These are phyloP conservation scores for Trichosurus vulpecula DNA, from an alignment of 2,797 vertebrate species.

Conservation along the genomic window DNA sequence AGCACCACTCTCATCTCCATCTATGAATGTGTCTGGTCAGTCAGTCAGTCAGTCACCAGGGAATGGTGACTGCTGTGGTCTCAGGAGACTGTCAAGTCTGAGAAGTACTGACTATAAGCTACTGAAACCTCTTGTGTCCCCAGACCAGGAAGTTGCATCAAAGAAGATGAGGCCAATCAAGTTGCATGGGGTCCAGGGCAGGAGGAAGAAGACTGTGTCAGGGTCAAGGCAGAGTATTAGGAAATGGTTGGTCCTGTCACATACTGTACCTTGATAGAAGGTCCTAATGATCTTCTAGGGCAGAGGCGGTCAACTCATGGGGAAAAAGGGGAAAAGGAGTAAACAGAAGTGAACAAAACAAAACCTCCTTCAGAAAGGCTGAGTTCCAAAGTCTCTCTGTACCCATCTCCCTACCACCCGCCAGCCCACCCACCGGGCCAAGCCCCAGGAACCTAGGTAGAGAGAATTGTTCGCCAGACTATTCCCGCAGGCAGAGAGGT, in stretches of 20 bases:
- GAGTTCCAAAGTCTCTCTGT: neutral
- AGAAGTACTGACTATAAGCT: neutral
- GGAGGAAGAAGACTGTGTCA: no score
- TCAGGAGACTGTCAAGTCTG: neutral
- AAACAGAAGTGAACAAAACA: neutral
- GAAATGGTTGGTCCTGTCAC: neutral
- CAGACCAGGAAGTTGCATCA: neutral
- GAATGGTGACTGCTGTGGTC: neutral
- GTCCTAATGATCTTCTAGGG: neutral
- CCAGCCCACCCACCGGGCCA: rapidly evolving
- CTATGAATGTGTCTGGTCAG: neutral
- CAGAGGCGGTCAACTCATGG: neutral
- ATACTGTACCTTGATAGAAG: neutral
- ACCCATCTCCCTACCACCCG: no score
- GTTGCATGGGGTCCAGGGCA: neutral
- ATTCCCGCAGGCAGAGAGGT: neutral
- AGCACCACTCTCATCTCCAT: neutral
- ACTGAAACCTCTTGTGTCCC: neutral
- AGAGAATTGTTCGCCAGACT: neutral
- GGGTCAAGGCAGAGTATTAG: neutral
- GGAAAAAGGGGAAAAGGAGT: neutral
- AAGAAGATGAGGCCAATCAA: neutral
- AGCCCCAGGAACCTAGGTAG: no score
- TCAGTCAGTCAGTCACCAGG: neutral
- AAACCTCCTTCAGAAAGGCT: neutral